Conservation (phyloP, 2,113 vertebrate genomes). For the Lampris incognitus region DNA sequence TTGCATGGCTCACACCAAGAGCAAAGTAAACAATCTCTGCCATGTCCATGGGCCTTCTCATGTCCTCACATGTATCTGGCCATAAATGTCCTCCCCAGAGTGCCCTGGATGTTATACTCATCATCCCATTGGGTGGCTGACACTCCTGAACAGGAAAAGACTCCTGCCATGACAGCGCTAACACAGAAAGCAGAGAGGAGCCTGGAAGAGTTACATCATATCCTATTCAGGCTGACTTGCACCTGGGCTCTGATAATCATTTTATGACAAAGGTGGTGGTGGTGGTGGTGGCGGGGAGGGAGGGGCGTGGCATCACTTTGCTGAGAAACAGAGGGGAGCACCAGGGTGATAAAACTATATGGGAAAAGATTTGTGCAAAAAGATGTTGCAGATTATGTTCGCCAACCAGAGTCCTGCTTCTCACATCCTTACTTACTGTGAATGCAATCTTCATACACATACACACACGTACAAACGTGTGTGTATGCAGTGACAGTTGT, state of each 20-base stretch:
- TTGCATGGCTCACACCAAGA: constrained; percentile 47
- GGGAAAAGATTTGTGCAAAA: not conserved
- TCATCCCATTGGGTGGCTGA: constrained; percentile 64
- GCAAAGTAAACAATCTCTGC: constrained; percentile 57
- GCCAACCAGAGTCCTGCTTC: constrained; percentile 5
- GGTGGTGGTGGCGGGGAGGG: not conserved
- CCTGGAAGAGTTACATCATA: constrained; percentile 49
- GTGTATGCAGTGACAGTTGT: not conserved
- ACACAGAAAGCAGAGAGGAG: constrained; percentile 54
- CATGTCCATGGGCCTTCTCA: constrained; percentile 54
- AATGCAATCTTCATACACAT: not conserved
- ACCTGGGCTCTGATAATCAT: constrained; percentile 37
- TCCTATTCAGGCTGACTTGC: constrained; percentile 28
- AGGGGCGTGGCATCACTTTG: not conserved
- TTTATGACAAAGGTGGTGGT: constrained; percentile 22
- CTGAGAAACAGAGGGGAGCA: not conserved
- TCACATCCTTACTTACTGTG: not conserved
- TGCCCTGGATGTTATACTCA: constrained; percentile 62
- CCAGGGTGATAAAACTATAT: not conserved
- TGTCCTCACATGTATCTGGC: constrained; percentile 49
- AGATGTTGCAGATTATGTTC: constrained; percentile 3
- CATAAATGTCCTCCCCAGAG: constrained; percentile 48
- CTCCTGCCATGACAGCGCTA: constrained; percentile 49
- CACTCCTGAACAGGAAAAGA: constrained; percentile 60
- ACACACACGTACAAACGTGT: no score